Percentiles rank a stretch among this genome's conserved stretches.
phyloP scores from a whole-genome alignment of 1,140 invertebrate genomes.

The Meloidogyne floridensis region DNA sequence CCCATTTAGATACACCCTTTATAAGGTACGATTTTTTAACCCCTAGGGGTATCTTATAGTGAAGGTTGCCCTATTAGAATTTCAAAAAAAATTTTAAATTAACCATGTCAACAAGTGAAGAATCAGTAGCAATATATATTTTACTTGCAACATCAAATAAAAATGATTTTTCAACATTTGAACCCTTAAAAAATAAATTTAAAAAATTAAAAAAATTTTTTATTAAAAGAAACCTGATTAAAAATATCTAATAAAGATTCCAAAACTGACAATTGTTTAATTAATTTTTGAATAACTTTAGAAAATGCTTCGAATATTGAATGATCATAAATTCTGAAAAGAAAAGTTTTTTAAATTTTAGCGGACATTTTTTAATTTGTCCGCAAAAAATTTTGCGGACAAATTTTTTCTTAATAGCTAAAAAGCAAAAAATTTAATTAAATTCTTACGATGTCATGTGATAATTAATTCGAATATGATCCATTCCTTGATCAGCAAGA shows the following conservation, averaged over 20 bases:
- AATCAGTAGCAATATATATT: constrained; percentile 99
- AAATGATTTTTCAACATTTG: constrained; percentile 95
- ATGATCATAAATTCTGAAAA: constrained; percentile 92
- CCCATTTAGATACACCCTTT: no score
- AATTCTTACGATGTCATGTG: constrained; percentile 76
- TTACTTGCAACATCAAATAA: constrained; percentile 97
- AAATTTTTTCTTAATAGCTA: constrained; percentile 68
- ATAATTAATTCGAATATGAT: constrained; percentile 73
- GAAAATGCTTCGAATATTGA: constrained; percentile 99
- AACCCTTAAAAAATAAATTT: constrained; percentile 75
- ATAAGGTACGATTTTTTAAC: no score
- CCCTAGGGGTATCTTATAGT: no score
- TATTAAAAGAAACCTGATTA: constrained; percentile 77
- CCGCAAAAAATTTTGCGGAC: constrained; percentile 63
- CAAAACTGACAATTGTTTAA: constrained; percentile 91
- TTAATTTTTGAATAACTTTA: constrained; percentile 98
- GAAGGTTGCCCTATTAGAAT: no score
- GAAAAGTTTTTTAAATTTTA: constrained; percentile 72
- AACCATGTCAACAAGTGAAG: constrained; percentile 96
- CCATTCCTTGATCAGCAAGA: constrained; percentile 80
- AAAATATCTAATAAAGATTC: constrained; percentile 99
- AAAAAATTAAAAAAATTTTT: not conserved
- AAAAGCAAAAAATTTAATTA: constrained; percentile 75
- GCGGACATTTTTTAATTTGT: constrained; percentile 74
- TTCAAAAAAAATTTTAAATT: not conserved